A percentile compares a stretch with the other conserved stretches of the same genome.
Evolutionary conservation across 2,113 vertebrate species (phyloP).

Genomic region (Lepidothrix coronata): DNA sequence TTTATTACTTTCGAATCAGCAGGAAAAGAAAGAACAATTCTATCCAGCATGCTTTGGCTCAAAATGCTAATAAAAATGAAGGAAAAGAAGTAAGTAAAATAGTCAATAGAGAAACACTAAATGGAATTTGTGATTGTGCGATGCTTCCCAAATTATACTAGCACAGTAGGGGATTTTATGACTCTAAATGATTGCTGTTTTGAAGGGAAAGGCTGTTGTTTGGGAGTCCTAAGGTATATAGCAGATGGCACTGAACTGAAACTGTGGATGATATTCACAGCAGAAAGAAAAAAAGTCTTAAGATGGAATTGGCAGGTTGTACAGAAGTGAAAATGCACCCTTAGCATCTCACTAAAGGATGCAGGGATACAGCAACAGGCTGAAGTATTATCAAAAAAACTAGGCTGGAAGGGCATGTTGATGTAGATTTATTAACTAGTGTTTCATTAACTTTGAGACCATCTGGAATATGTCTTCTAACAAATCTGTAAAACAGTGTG

Average conservation of each 20-base stretch:
- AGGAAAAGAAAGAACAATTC: not conserved
- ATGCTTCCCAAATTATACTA: conserved; percentile 36
- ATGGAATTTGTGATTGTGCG: conserved; percentile 20
- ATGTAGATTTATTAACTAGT: not conserved
- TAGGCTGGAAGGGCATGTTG: not conserved
- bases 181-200: conserved; percentile 9
- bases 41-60: not conserved
- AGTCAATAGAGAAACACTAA: conserved; percentile 10
- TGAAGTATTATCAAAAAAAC: not conserved
- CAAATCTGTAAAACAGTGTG: not conserved
- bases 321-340: conserved; percentile 18
- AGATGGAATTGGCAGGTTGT: conserved; percentile 30
- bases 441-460: conserved; percentile 17
- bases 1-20: not conserved
- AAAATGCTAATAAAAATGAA: conserved; percentile 38
- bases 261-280: conserved; percentile 12
- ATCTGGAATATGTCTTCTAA: not conserved
- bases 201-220: conserved; percentile 9
- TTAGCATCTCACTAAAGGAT: not conserved
- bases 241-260: conserved; percentile 56
- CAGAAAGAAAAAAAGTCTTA: not conserved
- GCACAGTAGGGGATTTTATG: conserved; percentile 27
- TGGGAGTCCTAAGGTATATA: conserved; percentile 38
- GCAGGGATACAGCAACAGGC: not conserved
- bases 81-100: conserved; percentile 15